Conservation (phyloP, 2,113 vertebrate genomes). For the Festucalex cinctus region DNA sequence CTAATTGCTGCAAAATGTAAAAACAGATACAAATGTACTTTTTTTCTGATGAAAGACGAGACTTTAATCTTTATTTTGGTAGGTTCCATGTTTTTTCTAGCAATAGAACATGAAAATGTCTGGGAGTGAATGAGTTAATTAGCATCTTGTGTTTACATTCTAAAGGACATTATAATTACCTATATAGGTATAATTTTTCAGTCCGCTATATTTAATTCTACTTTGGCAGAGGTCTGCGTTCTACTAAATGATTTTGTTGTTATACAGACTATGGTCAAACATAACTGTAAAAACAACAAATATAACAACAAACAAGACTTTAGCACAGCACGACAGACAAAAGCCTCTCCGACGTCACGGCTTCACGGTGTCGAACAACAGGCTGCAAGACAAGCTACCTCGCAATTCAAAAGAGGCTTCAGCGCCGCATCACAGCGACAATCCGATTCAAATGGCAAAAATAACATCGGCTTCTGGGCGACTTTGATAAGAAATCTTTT, state of each 20-base stretch:
- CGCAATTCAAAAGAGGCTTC: slow-evolving; percentile 47
- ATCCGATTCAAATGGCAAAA: slow-evolving; percentile 50
- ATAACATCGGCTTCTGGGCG: slow-evolving; percentile 53
- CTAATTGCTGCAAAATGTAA: too few relatives aligned
- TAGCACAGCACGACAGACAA: not conserved
- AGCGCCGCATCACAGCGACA: slow-evolving; percentile 37
- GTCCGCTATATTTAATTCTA: too few relatives aligned
- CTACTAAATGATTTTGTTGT: not conserved
- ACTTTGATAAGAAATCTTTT: slow-evolving; percentile 59
- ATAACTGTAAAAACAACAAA: not conserved
- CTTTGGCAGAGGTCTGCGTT: too few relatives aligned
- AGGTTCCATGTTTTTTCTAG: too few relatives aligned
- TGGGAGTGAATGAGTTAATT: too few relatives aligned
- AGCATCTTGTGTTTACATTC: too few relatives aligned
- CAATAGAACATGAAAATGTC: too few relatives aligned
- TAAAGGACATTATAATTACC: too few relatives aligned
- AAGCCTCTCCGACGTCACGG: slow-evolving; percentile 12
- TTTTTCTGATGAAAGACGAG: too few relatives aligned
- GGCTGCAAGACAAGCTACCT: slow-evolving; percentile 37
- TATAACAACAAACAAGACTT: not conserved
- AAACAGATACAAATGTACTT: too few relatives aligned
- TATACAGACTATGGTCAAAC: not conserved
- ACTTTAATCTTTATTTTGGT: too few relatives aligned
- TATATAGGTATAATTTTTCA: too few relatives aligned
- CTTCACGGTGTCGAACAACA: slow-evolving; percentile 42